phyloP scores from a whole-genome alignment of 2,113 vertebrate genomes.

The Calidris pugnax region DNA sequence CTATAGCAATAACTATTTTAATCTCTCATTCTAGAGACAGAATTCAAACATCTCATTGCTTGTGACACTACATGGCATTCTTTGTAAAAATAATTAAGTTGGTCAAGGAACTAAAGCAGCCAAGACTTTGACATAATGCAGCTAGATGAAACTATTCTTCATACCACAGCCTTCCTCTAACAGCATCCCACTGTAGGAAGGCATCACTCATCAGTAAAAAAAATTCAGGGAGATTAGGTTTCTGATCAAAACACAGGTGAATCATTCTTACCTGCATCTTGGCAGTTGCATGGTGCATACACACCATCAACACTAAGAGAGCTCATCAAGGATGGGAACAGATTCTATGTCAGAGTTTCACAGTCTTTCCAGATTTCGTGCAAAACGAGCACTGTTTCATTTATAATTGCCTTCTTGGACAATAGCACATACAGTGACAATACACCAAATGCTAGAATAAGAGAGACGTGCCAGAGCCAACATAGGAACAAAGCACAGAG shows the following conservation, averaged over 20 bases:
- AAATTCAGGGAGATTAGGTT: neutral
- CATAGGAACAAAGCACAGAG: neutral
- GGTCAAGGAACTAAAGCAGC: neutral
- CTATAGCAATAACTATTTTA: neutral
- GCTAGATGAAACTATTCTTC: neutral
- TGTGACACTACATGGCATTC: neutral
- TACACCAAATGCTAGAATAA: no score
- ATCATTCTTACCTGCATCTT: neutral
- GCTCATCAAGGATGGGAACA: neutral
- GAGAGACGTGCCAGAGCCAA: neutral
- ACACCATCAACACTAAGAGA: neutral
- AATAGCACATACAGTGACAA: neutral
- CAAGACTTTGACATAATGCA: neutral
- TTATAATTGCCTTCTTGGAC: neutral
- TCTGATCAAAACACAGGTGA: neutral
- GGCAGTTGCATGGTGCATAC: rapidly evolving
- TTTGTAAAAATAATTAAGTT: neutral
- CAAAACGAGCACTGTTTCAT: neutral
- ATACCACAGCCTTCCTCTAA: neutral
- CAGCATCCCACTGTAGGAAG: neutral
- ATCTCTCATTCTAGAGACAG: neutral
- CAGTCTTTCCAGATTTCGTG: neutral
- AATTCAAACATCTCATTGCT: neutral
- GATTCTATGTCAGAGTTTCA: neutral
- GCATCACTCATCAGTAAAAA: rapidly evolving